Conservation (phyloP, 2,797 vertebrate species). For the Chaunax sp. region DNA sequence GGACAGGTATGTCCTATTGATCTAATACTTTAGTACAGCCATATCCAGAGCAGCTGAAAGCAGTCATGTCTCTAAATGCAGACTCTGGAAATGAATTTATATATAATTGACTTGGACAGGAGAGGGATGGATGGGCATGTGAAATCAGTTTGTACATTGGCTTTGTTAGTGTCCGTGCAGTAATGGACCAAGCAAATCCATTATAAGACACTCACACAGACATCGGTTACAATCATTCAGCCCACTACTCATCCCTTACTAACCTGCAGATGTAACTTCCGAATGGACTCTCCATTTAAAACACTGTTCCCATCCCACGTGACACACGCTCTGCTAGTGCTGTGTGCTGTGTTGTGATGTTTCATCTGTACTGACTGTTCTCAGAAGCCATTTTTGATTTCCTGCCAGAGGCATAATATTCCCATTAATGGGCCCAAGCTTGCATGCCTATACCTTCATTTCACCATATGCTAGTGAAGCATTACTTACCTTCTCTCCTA, state of each 20-base stretch:
- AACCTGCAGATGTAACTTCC: conserved; percentile 6
- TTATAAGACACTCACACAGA: conserved; percentile 48
- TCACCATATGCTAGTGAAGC: background rate
- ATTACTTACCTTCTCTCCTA: background rate
- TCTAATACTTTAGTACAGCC: conserved; percentile 72
- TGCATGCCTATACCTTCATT: background rate
- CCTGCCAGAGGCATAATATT: background rate
- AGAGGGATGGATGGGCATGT: conserved; percentile 70
- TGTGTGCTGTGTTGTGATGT: background rate
- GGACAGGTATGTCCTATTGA: conserved; percentile 76
- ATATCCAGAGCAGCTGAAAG: conserved; percentile 76
- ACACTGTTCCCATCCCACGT: background rate
- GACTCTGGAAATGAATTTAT: conserved; percentile 63
- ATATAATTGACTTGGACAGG: conserved; percentile 78
- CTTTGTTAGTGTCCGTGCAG: conserved; percentile 40
- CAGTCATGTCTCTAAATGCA: conserved; percentile 71
- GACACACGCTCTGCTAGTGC: no score
- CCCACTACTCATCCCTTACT: conserved; percentile 19
- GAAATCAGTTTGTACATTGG: conserved; percentile 55
- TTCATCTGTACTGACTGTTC: conserved; percentile 6
- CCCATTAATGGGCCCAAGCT: background rate
- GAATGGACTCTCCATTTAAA: conserved; percentile 11
- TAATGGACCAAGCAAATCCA: conserved; percentile 65
- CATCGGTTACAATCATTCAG: conserved; percentile 41
- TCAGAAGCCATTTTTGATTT: conserved; percentile 15